phyloP scores from a whole-genome alignment of 1,140 invertebrate species.

The Drosophila sturtevanti region DNA sequence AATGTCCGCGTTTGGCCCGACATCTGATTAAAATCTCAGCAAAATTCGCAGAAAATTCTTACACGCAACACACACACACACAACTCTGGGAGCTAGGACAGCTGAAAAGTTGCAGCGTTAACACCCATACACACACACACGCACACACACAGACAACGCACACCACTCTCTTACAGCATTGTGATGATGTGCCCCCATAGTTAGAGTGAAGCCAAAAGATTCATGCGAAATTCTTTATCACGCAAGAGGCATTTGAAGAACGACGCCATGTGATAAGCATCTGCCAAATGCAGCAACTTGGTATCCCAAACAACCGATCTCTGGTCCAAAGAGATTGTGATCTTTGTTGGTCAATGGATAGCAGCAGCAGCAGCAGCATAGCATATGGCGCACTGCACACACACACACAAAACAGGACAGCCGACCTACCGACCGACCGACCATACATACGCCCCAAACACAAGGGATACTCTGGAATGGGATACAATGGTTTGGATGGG shows the following conservation, averaged over 20 bases:
- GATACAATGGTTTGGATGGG: slow-evolving; percentile 26
- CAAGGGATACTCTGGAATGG: slow-evolving; percentile 10
- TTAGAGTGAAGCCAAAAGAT: slow-evolving; percentile 36
- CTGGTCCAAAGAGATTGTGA: slow-evolving; percentile 35
- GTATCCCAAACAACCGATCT: slow-evolving; percentile 24
- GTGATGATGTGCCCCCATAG: slow-evolving; percentile 19
- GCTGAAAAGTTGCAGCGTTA: slow-evolving; percentile 76
- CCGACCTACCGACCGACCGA: not conserved
- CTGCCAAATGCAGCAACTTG: slow-evolving; percentile 14
- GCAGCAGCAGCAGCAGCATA: too few species aligned
- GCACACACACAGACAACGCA: too few species aligned
- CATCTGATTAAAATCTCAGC: slow-evolving; percentile 75
- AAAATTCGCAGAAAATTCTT: slow-evolving; percentile 74
- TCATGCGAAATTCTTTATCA: slow-evolving; percentile 74
- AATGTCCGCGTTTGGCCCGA: too few species aligned
- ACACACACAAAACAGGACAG: not conserved
- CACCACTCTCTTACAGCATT: slow-evolving; percentile 8
- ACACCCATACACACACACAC: slow-evolving; percentile 46
- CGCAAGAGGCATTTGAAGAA: slow-evolving; percentile 60
- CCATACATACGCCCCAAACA: slow-evolving; percentile 51
- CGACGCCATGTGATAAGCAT: slow-evolving; percentile 65
- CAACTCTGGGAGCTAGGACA: slow-evolving; percentile 35
- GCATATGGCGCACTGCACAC: slow-evolving; percentile 17
- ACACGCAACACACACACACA: slow-evolving; percentile 50
- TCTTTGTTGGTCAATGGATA: not conserved